Percentiles rank a stretch among this genome's conserved stretches.
phyloP scores from a whole-genome alignment of 2,113 vertebrate species.

The Herpailurus yagouaroundi region DNA sequence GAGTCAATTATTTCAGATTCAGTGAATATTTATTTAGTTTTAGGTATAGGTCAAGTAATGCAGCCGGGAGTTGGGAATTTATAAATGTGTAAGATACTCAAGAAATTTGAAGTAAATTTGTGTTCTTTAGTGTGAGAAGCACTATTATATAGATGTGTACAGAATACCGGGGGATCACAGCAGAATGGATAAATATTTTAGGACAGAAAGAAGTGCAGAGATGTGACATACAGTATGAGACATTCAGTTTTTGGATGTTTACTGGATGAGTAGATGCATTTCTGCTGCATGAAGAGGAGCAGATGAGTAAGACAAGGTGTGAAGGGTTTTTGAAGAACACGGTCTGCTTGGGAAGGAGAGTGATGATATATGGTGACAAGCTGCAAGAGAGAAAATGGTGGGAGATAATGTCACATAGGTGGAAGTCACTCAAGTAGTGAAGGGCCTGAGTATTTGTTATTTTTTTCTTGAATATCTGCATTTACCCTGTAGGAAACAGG shows the following conservation, averaged over 20 bases:
- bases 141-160: background rate
- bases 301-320: background rate
- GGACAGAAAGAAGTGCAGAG: background rate
- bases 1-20: background rate
- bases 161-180: background rate
- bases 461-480: background rate
- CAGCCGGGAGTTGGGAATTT: background rate
- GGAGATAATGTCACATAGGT: background rate
- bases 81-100: background rate
- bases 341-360: background rate
- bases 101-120: background rate
- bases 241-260: background rate
- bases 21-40: background rate
- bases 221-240: background rate
- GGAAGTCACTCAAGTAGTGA: background rate
- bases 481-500: background rate
- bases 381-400: fast-evolving
- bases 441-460: background rate
- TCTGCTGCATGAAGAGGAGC: background rate
- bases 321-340: background rate
- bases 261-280: background rate
- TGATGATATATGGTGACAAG: no score
- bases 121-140: background rate
- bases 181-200: background rate
- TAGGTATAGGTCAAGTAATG: background rate